Base-by-base conservation (phyloP, 2,113 vertebrate species). In the Crotalus tigris region DNA sequence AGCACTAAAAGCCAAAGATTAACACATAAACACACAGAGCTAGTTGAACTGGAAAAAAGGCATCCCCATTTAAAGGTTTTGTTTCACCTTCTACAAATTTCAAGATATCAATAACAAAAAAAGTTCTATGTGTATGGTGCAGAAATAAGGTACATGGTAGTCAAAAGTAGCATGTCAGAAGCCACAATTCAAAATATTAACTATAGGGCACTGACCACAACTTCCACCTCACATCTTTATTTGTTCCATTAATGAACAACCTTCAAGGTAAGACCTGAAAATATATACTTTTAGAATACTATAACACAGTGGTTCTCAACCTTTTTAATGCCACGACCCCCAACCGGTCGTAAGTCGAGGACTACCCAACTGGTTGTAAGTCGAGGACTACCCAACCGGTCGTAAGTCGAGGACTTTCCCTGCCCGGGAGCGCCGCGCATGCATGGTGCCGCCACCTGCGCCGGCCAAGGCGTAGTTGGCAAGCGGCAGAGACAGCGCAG, bases 51-150 rank as follows among this genome's bases (percentile, higher is more conserved):
- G 89, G 44, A 90, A 58, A 58, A 88, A 10, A 15, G 13, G 88
- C 95, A 92, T 86, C 90, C 1, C 93, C 93, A 75, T 95, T 94
- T 44, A 39, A 95, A 90, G 55, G 39, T 69, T 95, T 90, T 61
- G 91, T 92, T 59, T n/a, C 44, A 12, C 93, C 2, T 85, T 4
- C 4, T 15, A 51, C 1, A 81, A 33, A 53, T 55, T 3, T 89
- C 59, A 5, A 55, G 91, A 3, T 44, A 44, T 13, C 0, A 90
- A 49, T 0, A 1, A 44, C 90, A 64, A 0, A 0, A 46, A 0
- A 2, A 2, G 57, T 59, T 51, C n/a, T 0, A 86, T 81, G 0
- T 0, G 12, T 58, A 15, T 69, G 29, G 29, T 69, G 12, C 64
- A 69, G 13, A 69, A 51, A 9, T 51, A 15, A 24, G 0, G 0